These are phyloP conservation scores for Eledone cirrhosa DNA, from an alignment of 2,888 invertebrate genomes.

Conservation along the genomic window DNA sequence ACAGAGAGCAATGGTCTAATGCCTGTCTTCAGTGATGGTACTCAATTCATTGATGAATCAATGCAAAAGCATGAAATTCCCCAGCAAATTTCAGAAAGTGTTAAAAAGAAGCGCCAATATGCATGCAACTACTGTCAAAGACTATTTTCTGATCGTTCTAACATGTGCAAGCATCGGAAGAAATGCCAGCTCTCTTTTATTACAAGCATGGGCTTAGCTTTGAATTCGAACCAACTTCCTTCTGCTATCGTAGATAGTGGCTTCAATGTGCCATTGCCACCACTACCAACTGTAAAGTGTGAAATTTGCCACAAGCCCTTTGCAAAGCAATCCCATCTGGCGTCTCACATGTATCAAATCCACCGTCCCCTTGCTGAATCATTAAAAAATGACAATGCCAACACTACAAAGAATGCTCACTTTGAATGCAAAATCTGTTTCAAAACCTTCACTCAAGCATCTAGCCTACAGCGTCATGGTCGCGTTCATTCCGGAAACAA, in stretches of 20 bases:
- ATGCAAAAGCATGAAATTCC: background rate
- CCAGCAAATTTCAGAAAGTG: background rate
- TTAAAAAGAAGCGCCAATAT: background rate
- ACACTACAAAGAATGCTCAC: background rate
- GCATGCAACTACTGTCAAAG: slow-evolving; percentile 9
- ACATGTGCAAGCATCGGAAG: slow-evolving; percentile 23
- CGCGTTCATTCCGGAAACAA: slow-evolving; percentile 19
- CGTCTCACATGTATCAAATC: background rate
- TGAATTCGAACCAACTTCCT: background rate
- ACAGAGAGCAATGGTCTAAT: too few relatives aligned
- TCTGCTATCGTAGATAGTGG: background rate
- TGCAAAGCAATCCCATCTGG: background rate
- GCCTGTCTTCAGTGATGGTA: background rate
- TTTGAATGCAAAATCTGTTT: background rate
- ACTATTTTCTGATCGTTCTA: slow-evolving; percentile 10
- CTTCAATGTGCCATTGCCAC: background rate
- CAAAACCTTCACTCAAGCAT: slow-evolving; percentile 10
- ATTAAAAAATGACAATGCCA: background rate
- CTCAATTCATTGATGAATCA: background rate
- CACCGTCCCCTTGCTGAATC: background rate
- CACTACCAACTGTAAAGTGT: background rate
- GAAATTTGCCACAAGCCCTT: background rate
- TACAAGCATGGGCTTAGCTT: background rate
- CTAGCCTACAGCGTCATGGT: slow-evolving; percentile 5
- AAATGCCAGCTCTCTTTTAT: background rate